Conservation (phyloP, 2,113 vertebrate species). For the Phalacrocorax pelagicus region DNA sequence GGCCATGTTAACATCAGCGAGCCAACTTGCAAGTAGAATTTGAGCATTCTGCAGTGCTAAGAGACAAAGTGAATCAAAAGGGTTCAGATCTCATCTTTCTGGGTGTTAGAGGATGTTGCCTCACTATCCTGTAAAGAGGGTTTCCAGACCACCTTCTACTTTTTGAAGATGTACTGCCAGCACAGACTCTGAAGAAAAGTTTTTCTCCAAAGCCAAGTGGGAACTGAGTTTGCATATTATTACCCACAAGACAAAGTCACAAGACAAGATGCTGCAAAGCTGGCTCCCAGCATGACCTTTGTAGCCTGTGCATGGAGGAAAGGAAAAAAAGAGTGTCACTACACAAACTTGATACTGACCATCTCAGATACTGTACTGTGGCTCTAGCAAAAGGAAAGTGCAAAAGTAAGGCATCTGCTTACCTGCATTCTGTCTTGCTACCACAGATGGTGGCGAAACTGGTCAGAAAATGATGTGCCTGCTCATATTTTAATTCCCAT, state of each 20-base stretch:
- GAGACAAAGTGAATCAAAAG: neutral
- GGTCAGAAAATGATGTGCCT: neutral
- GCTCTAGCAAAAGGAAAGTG: neutral
- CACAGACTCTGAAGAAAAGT: neutral
- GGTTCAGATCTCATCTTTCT: neutral
- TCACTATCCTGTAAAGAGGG: neutral
- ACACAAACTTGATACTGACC: neutral
- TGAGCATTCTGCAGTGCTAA: neutral
- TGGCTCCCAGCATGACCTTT: neutral
- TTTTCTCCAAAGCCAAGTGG: neutral
- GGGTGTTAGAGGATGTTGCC: neutral
- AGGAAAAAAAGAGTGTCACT: neutral
- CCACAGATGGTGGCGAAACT: neutral
- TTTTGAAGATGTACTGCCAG: neutral
- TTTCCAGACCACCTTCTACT: neutral
- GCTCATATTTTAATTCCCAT: neutral
- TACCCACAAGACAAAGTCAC: neutral
- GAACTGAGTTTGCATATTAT: neutral
- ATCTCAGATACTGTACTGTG: neutral
- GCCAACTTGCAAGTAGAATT: neutral
- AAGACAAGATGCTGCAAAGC: neutral
- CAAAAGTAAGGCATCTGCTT: neutral
- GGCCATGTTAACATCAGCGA: neutral
- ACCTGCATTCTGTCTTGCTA: neutral
- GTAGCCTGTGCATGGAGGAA: neutral